Evolutionary conservation across 1,140 invertebrate genomes (phyloP), one percentile per base, ranked within the genome.

Genomic region (Archegozetes longisetosus): DNA sequence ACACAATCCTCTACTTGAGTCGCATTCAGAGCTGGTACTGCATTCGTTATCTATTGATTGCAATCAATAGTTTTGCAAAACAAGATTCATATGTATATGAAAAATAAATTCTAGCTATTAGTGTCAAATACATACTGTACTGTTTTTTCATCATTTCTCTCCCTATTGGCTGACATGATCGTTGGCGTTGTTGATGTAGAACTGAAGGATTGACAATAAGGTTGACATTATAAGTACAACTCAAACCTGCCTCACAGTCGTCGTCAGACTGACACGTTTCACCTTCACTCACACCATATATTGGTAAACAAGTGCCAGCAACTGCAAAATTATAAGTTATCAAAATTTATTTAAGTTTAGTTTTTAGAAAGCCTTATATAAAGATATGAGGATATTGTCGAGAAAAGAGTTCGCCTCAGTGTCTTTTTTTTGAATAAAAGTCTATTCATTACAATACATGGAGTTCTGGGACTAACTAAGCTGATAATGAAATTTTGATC

Each of bases 1-100:
- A 71, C 88, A 92, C n/a, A 91, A 77, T 25, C 87, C 87, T 46
- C 84, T 78, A 49, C 79, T 79, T 61, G 88, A 83, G 71, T 90
- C 86, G 66, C 88, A 92, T 64, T 92, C 87, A 61, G 80, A 82
- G 58, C 85, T 88, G 70, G 84, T 81, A 55, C 75, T 74, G 72
- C 88, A 92, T 58, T 86, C 82, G 68, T 88, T 85, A 68, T 84
- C 86, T 82, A 69, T 9, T 9, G 17, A 40, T n/a, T n/a, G n/a
- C 6, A 40, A 40, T 40, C 6, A 40, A 40, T 40, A 40, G 17
- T 40, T 40, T 40, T 40, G 32, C 17, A 17, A 9, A 17, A 40
- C 32, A 40, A 6, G 17, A 9, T 9, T 17, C 6, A 40, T 40
- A 40, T 40, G 32, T 40, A 40, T 40, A 9, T 40, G 32, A 6